These are phyloP conservation scores for Drosophila eugracilis DNA, from an alignment of 1,140 invertebrate species.

Conservation along the genomic window DNA sequence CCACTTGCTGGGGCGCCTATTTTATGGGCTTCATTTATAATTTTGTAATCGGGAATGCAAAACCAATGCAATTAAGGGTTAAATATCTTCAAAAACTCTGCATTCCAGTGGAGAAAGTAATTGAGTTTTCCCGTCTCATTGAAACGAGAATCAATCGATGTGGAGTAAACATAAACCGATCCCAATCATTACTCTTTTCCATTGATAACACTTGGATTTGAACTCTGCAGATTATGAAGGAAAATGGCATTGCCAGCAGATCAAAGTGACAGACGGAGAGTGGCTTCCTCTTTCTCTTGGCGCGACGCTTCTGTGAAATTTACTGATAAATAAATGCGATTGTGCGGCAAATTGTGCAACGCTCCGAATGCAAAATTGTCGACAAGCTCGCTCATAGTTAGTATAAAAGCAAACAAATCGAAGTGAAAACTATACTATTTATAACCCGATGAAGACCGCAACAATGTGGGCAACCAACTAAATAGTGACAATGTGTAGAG, in stretches of 20 bases:
- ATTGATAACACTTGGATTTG: slow-evolving; percentile 62
- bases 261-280: slow-evolving; percentile 53
- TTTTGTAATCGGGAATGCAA: slow-evolving; percentile 5
- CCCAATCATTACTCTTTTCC: slow-evolving; percentile 36
- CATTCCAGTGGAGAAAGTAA: background rate
- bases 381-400: slow-evolving; percentile 63
- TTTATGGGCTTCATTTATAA: slow-evolving; percentile 70
- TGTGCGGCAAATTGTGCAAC: slow-evolving; percentile 82
- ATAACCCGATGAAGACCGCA: slow-evolving; percentile 34
- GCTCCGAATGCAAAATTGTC: slow-evolving; percentile 77
- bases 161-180: slow-evolving; percentile 58
- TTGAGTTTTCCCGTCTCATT: background rate
- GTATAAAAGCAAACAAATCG: slow-evolving; percentile 16
- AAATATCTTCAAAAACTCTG: no score
- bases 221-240: slow-evolving; percentile 74
- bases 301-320: slow-evolving; percentile 58
- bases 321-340: slow-evolving; percentile 82
- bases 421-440: slow-evolving; percentile 45
- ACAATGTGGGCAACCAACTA: slow-evolving; percentile 27
- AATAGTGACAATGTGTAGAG: slow-evolving; percentile 17
- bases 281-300: slow-evolving; percentile 57
- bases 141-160: slow-evolving; percentile 2
- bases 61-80: no score
- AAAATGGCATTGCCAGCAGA: slow-evolving; percentile 65
- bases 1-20: slow-evolving; percentile 45